Evolutionary conservation across 2,888 invertebrate species (phyloP), one percentile per base, ranked within the genome.

Genomic region (Lymantria dispar): DNA sequence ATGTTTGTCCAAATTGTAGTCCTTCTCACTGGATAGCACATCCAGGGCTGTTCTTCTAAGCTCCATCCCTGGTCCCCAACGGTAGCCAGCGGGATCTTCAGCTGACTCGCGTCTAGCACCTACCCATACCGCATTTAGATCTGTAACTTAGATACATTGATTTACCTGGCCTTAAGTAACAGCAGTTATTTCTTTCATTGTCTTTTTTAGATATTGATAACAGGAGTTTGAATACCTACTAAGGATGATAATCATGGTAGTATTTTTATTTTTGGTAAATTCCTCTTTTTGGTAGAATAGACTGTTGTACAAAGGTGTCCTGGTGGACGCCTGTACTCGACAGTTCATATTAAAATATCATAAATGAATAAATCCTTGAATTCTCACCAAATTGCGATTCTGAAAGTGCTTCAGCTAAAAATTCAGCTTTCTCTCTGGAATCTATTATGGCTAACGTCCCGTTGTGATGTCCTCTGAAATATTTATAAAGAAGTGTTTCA

Each of bases 371-470:
- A 22, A 22, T 22, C 22, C 22, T 5, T 22, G 22, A 22, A 22
- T 3, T 22, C 82, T 78, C 72, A 92, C 92, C 66, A 50, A 92
- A 87, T 54, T 92, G 90, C 0, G 92, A 87, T 54, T 92, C 91
- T 0, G 92, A 83, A 0, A 93, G 64, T 0, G 88, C 90, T 64
- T 92, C 88, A 0, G 92, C 90, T 3, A 92, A 50, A 48, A 86
- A 90, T 7, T 85, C 80, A 0, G 92, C 89, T 52, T 90, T 91
- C 7, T 90, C 87, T 44, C 74, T 81, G 0, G 82, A 81, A 45
- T 92, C 91, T 22, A 92, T 40, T 0, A 87, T 57, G 0, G 91
- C 92, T 7, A 92, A 56, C 0, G 80, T 66, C 0, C 83, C 87
- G 30, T 91, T 89, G 50, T 88, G 85, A 5, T 83, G 82, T 0